These are phyloP conservation scores for Ptychoptera albimana DNA, from an alignment of 2,888 invertebrate species.

Conservation along the genomic window DNA sequence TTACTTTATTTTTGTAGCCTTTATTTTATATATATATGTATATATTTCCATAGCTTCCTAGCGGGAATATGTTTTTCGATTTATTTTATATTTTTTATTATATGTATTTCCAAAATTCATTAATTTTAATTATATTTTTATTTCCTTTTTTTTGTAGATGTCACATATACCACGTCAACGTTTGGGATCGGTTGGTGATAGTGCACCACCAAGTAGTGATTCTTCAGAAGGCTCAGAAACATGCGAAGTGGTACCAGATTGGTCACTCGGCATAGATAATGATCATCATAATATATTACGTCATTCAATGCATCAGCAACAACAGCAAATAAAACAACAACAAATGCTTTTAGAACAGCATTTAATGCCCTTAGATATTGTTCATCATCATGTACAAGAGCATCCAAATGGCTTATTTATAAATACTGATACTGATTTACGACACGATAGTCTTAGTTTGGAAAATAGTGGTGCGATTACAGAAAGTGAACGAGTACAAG, in stretches of 20 bases:
- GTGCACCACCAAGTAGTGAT: constrained; percentile 33
- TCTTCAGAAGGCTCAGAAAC: constrained; percentile 36
- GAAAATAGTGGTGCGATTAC: constrained; percentile 34
- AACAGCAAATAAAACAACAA: constrained; percentile 15
- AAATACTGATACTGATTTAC: constrained; percentile 23
- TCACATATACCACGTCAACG: constrained; percentile 31
- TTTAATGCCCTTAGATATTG: constrained; percentile 14
- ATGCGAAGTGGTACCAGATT: constrained; percentile 23
- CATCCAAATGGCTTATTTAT: constrained; percentile 22
- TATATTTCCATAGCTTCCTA: too few species aligned
- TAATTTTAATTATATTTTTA: neutral
- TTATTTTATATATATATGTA: too few species aligned
- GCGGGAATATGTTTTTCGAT: too few species aligned
- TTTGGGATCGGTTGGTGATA: constrained; percentile 44
- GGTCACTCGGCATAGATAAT: constrained; percentile 29
- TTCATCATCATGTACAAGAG: constrained; percentile 18
- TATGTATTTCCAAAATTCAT: neutral
- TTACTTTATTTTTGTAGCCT: too few species aligned
- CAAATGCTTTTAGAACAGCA: constrained; percentile 13
- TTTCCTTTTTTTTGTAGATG: constrained; percentile 9
- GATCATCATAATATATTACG: constrained; percentile 12
- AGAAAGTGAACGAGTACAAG: constrained; percentile 47
- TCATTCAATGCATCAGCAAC: constrained; percentile 11
- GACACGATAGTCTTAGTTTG: constrained; percentile 25
- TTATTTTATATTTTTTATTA: too few species aligned